Percentiles rank a stretch among this genome's conserved stretches.
Conservation (phyloP, 2,888 invertebrate species). For the Oxycera nigricornis region DNA sequence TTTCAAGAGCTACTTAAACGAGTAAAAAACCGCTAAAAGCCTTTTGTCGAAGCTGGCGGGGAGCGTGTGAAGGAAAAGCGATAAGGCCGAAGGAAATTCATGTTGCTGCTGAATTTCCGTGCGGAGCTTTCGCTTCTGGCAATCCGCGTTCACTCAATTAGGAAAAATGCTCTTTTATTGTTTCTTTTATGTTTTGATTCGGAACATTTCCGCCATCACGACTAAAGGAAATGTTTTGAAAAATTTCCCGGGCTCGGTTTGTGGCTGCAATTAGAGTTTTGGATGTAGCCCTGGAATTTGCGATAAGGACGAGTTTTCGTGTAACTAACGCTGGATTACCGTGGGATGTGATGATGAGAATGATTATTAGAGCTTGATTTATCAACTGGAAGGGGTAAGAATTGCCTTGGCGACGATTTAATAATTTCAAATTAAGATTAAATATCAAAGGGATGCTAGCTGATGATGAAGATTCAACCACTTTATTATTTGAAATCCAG, state of each 20-base stretch:
- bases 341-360: no score
- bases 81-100: neutral
- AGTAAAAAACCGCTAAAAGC: conserved; percentile 25
- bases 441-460: no score
- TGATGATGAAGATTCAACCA: no score
- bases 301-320: neutral
- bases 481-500: no score
- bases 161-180: conserved; percentile 18
- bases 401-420: no score
- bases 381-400: no score
- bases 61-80: neutral
- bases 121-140: neutral
- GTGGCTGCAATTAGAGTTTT: neutral
- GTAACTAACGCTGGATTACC: no score
- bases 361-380: no score
- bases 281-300: neutral
- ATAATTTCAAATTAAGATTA: no score
- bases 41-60: neutral
- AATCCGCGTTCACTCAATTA: neutral
- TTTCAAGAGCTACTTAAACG: conserved; percentile 25
- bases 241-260: neutral
- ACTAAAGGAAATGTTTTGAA: neutral
- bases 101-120: neutral
- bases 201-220: conserved; percentile 3
- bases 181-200: conserved; percentile 30